phyloP scores from a whole-genome alignment of 2,888 invertebrate species.

The Chirona hameri region DNA sequence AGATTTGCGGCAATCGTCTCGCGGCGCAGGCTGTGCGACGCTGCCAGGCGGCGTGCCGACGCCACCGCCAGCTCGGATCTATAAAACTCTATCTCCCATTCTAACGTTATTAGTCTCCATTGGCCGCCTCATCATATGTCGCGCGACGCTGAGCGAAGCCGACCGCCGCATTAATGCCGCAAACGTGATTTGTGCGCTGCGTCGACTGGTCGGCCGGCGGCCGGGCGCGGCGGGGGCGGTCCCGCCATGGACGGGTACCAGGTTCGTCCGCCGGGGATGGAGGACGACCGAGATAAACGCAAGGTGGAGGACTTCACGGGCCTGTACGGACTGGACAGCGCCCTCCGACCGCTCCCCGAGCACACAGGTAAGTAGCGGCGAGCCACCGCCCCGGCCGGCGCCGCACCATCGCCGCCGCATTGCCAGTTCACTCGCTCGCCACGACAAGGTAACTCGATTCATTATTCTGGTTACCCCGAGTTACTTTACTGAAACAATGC shows the following conservation, averaged over 20 bases:
- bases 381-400: not conserved
- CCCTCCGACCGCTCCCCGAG: slow-evolving; percentile 39
- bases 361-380: not conserved
- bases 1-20: slow-evolving; percentile 23
- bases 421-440: not conserved
- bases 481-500: slow-evolving; percentile 13
- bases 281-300: slow-evolving; percentile 48
- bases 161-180: not conserved
- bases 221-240: not conserved
- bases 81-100: slow-evolving; percentile 1
- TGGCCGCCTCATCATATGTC: slow-evolving; percentile 4
- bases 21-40: not conserved
- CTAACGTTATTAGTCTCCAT: slow-evolving; percentile 24
- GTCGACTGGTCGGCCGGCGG: not conserved
- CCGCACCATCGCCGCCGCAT: slow-evolving; percentile 32
- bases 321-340: slow-evolving; percentile 65
- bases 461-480: slow-evolving; percentile 24
- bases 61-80: not conserved
- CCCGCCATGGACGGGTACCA: slow-evolving; percentile 8
- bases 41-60: not conserved
- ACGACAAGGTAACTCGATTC: slow-evolving; percentile 1
- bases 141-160: not conserved
- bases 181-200: not conserved
- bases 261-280: slow-evolving; percentile 43
- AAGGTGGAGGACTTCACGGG: slow-evolving; percentile 80